Base-by-base conservation (phyloP, 2,888 invertebrate genomes). In the Agriopis leucophaearia region DNA sequence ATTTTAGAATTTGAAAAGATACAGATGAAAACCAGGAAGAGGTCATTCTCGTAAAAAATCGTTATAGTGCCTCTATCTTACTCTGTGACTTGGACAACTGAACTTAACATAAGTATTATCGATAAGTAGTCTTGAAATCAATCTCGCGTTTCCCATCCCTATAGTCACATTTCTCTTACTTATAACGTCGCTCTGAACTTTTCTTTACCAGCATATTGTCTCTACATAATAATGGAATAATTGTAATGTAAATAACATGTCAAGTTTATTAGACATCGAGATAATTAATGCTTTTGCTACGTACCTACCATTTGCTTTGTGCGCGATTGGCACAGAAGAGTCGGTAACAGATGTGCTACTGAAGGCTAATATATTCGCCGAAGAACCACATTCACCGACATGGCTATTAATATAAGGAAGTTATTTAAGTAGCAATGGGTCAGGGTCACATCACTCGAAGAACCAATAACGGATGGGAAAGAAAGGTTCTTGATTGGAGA, bases 231-330 rank as follows among this genome's bases (percentile, higher is more conserved):
- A 68, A 73, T 69, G 65, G 55, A 27, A 71, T 73, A 73, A 74
- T 76, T 77, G 75, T 75, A 69, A 77, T 77, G 76, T 73, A 73
- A 77, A 77, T 74, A n/a, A 72, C 65, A 57, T 64, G 69, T 72
- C 66, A 44, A 81, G 74, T 70, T 73, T 59, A 61, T 77, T 79
- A 75, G 81, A 75, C 81, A 81, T 80, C 79, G 80, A 77, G 59
- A 64, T 74, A 70, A 74, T 72, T 74, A 75, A 76, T 76, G 70
- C 68, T 69, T 67, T 67, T 64, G 58, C 65, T 68, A 42, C 38
- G 1, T 58, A 38, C n/a, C 47, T 58, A 38, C 42, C 54, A n/a
- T 42, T 54, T 44, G 42, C 42, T 60, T 48, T 44, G 42, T 48
- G 18, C 40, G 16, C 15, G 50, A 9, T 56, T 44, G 54, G n/a